phyloP scores from a whole-genome alignment of 2,888 invertebrate genomes.

The Chrysolina oricalcia region DNA sequence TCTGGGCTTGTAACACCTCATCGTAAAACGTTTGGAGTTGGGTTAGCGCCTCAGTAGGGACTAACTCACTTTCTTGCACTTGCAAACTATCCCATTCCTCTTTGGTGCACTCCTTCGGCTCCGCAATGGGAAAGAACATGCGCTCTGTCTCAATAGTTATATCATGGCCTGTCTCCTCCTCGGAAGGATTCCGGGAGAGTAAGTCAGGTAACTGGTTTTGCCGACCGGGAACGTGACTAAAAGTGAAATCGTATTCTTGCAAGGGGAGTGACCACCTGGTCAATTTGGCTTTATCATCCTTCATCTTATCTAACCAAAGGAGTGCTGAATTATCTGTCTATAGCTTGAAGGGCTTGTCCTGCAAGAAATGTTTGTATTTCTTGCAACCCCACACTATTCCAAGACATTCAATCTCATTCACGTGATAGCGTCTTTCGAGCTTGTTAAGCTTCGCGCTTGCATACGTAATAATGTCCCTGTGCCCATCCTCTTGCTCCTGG shows the following conservation, averaged over 20 bases:
- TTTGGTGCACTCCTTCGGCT: neutral
- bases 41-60: neutral
- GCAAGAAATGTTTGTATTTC: neutral
- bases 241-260: neutral
- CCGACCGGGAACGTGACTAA: neutral
- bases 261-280: neutral
- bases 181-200: neutral
- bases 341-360: neutral
- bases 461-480: too few species aligned
- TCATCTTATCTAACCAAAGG: neutral
- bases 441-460: too few species aligned
- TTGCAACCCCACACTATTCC: neutral
- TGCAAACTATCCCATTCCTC: neutral
- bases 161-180: neutral
- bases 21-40: neutral
- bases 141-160: neutral
- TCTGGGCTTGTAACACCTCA: neutral
- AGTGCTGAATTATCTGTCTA: neutral
- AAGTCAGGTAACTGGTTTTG: conserved; percentile 1
- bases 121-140: neutral
- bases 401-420: too few species aligned
- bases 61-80: neutral
- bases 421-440: neutral
- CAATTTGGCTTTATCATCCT: neutral
- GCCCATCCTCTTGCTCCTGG: conserved; percentile 31